These are phyloP conservation scores for Pararge aegeria DNA, from an alignment of 1,140 invertebrate genomes.

Conservation along the genomic window DNA sequence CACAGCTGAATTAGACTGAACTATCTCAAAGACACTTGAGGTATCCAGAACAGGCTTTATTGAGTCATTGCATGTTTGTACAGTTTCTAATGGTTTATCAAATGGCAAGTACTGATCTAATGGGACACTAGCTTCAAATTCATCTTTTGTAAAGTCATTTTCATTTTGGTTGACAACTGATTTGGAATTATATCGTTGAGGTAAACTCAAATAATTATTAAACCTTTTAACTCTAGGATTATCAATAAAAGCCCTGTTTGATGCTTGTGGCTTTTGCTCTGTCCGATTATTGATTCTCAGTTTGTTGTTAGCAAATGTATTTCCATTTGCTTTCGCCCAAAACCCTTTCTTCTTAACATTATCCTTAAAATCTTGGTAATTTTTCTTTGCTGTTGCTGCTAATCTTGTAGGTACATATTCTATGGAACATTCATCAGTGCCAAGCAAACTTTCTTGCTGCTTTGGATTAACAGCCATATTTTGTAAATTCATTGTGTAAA, in stretches of 20 bases:
- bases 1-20: constrained; percentile 49
- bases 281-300: no score
- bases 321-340: constrained; percentile 70
- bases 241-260: neutral
- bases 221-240: constrained; percentile 9
- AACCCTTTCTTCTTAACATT: constrained; percentile 69
- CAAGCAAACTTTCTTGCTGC: constrained; percentile 37
- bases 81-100: constrained; percentile 37
- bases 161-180: constrained; percentile 13
- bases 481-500: constrained; percentile 59
- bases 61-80: constrained; percentile 11
- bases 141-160: constrained; percentile 50
- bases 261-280: no score
- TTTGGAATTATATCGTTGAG: constrained; percentile 31
- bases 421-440: constrained; percentile 60
- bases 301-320: constrained; percentile 20
- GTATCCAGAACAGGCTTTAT: constrained; percentile 36
- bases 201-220: constrained; percentile 22
- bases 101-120: constrained; percentile 43
- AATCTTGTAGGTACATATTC: constrained; percentile 77
- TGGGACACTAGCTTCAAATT: constrained; percentile 38
- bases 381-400: constrained; percentile 64
- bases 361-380: constrained; percentile 74
- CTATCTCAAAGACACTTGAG: constrained; percentile 57
- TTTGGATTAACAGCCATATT: constrained; percentile 52